Conservation (phyloP, 2,113 vertebrate species). For the Pedionomus torquatus region DNA sequence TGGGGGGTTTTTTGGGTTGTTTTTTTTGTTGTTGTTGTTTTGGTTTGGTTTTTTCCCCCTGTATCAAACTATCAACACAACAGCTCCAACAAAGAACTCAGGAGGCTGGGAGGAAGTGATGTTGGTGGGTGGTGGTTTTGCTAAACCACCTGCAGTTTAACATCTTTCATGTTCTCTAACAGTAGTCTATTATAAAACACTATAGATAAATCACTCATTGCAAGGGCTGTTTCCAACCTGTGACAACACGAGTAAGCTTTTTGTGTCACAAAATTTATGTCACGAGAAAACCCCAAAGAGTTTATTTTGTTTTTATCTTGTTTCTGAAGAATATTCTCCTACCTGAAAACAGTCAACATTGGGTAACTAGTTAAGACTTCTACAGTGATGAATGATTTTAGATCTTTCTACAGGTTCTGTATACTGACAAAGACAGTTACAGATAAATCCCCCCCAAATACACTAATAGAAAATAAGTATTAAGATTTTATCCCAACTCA, state of each 20-base stretch:
- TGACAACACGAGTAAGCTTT: neutral
- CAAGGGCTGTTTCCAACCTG: neutral
- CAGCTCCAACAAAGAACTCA: neutral
- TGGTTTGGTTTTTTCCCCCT: neutral
- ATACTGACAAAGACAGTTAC: neutral
- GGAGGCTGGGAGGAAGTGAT: no score
- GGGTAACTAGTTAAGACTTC: neutral
- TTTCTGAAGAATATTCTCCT: neutral
- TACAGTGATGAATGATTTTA: neutral
- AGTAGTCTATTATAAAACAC: neutral
- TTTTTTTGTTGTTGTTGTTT: no score
- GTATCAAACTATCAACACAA: neutral
- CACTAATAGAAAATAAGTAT: neutral
- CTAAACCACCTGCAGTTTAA: no score
- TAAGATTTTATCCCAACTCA: neutral
- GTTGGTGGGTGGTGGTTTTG: neutral
- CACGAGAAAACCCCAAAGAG: neutral
- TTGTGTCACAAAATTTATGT: neutral
- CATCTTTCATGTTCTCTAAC: neutral
- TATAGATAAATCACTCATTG: neutral
- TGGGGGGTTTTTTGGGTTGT: no score
- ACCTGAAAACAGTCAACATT: neutral
- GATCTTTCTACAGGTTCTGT: neutral
- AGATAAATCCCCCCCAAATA: neutral
- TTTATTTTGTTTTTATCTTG: neutral